Evolutionary conservation across 1,140 invertebrate species (phyloP), one percentile per base, ranked within the genome.

Genomic region (Chironomus striatipennis): DNA sequence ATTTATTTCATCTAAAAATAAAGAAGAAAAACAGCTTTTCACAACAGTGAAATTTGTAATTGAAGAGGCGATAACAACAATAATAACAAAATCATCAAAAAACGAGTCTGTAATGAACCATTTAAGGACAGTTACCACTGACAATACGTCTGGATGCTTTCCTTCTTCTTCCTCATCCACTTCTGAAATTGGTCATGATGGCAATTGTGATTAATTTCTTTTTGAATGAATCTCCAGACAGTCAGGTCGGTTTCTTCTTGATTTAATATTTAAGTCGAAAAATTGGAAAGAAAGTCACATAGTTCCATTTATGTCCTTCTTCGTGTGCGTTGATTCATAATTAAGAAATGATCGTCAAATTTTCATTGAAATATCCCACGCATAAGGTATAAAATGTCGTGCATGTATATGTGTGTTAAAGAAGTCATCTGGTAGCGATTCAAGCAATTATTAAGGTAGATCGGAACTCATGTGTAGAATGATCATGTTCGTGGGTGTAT

Each of bases 191-290:
- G 10, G 17, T 20, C 18, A 12, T 10, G 47, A 57, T 7, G 47
- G 47, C n/a, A 57, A 70, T 20, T 70, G 65, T 70, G 65, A 70
- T 70, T 70, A 70, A 70, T 70, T 70, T 70, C 17, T 20, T 70
- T 70, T 70, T 70, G 17, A 70, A 70, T 70, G 17, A 21, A 20
- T 70, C 17, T 70, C 5, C 65, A 70, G 65, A 70, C 65, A 70
- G 24, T n/a, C 9, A 57, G 9, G 9, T 57, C 47, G 9, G 1
- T 12, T 57, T 57, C 47, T 57, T 57, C 9, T 57, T 12, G n/a
- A 57, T n/a, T 57, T 57, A 8, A 1, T n/a, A n/a, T 12, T 12
- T 12, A n/a, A 10, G 9, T 57, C 7, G 47, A 34, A 34, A 34
- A 34, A 34, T 34, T 57, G 47, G n/a, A 12, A 57, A n/a, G 12